Conservation (phyloP, 2,797 vertebrate genomes). For the Tangara arthus region DNA sequence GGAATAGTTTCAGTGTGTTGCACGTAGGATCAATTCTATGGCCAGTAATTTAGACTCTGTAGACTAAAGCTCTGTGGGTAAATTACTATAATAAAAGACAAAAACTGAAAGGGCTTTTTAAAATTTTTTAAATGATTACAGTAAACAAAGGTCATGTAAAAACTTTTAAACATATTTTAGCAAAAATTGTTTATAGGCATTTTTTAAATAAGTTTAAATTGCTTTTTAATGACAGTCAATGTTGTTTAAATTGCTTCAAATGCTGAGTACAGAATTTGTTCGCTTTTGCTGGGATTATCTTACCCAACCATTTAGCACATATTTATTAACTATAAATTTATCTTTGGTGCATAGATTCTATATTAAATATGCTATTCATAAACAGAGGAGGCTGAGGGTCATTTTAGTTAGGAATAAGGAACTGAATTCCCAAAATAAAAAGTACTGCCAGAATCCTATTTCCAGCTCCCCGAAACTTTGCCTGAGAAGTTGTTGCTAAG, state of each 20-base stretch:
- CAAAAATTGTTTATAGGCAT: background rate
- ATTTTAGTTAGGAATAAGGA: constrained; percentile 7
- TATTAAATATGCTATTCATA: background rate
- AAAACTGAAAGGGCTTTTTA: background rate
- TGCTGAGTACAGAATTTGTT: background rate
- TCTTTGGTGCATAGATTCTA: background rate
- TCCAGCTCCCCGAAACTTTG: constrained; percentile 54
- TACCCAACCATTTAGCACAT: background rate
- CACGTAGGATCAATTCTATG: background rate
- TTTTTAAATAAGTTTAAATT: background rate
- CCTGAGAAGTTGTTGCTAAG: constrained; percentile 79
- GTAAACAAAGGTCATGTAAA: background rate
- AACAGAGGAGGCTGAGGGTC: background rate
- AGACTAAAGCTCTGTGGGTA: background rate
- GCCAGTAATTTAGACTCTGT: background rate
- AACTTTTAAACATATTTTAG: background rate
- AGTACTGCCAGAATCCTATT: constrained; percentile 45
- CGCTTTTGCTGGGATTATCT: background rate
- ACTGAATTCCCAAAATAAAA: constrained; percentile 37
- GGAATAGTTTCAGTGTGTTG: background rate
- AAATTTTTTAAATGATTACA: background rate
- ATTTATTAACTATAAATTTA: background rate
- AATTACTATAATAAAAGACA: background rate
- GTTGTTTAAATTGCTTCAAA: background rate
- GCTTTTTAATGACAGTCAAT: background rate